Percentiles rank a stretch among this genome's conserved stretches.
phyloP scores from a whole-genome alignment of 1,140 invertebrate species.

The Plectus sambesii region DNA sequence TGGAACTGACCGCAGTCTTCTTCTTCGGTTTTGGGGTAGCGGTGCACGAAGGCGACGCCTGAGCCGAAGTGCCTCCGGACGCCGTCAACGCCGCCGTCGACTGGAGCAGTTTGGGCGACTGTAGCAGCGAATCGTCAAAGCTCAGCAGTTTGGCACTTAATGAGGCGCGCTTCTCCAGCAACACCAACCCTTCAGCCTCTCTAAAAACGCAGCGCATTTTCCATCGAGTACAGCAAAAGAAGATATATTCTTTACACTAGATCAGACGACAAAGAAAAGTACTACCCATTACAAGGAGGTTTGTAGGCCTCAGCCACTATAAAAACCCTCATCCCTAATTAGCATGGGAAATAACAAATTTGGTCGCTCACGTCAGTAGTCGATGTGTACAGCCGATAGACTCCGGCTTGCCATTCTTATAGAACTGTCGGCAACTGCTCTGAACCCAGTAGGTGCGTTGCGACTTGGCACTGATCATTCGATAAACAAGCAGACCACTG shows the following conservation, averaged over 20 bases:
- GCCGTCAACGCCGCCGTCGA: constrained; percentile 24
- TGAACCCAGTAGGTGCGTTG: constrained; percentile 86
- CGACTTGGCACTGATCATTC: constrained; percentile 62
- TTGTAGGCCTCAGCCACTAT: neutral
- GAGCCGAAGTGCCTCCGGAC: constrained; percentile 1
- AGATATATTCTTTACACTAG: too few relatives aligned
- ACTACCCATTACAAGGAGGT: too few relatives aligned
- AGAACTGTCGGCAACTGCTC: constrained; percentile 85
- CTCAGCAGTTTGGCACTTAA: constrained; percentile 28
- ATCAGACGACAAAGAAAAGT: too few relatives aligned
- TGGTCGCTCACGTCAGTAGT: constrained; percentile 26
- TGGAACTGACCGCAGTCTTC: neutral
- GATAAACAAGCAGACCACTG: constrained; percentile 93
- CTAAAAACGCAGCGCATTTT: too few relatives aligned
- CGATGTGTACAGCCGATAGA: constrained; percentile 90
- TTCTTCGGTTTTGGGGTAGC: constrained; percentile 1
- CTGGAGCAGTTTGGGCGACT: constrained; percentile 23
- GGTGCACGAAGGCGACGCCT: neutral
- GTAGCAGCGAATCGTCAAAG: constrained; percentile 26
- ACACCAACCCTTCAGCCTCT: constrained; percentile 32
- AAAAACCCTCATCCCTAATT: neutral
- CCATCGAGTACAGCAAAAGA: too few relatives aligned
- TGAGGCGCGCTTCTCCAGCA: constrained; percentile 26
- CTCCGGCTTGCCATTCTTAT: constrained; percentile 98
- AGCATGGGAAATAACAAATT: neutral